Evolutionary conservation across 1,140 invertebrate genomes (phyloP).

Genomic region (Manduca sexta): DNA sequence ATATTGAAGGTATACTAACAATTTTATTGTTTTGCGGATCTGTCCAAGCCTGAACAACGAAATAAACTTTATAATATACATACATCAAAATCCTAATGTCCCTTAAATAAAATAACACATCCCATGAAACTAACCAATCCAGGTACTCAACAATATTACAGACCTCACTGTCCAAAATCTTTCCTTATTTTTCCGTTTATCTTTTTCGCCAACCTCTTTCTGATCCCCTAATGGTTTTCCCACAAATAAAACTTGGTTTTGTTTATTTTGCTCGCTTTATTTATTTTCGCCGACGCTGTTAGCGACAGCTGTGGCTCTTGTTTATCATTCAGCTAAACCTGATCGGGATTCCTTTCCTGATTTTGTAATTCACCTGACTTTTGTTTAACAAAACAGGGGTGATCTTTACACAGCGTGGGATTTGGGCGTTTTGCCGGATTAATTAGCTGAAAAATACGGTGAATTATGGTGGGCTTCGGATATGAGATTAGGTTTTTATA

Average conservation of each 20-base stretch:
- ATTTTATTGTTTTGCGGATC: too few species aligned
- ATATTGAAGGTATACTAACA: too few species aligned
- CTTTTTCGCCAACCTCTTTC: slow-evolving; percentile 40
- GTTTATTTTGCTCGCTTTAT: slow-evolving; percentile 49
- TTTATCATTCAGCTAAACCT: slow-evolving; percentile 46
- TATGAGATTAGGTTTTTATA: not conserved
- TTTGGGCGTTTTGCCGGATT: not conserved
- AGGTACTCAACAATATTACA: slow-evolving; percentile 6
- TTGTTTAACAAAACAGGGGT: slow-evolving; percentile 7
- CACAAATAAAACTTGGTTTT: slow-evolving; percentile 55
- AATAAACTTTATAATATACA: too few species aligned
- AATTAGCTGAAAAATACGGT: not conserved
- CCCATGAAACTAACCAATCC: not conserved
- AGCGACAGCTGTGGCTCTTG: slow-evolving; percentile 43
- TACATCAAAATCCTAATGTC: too few species aligned
- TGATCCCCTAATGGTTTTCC: slow-evolving; percentile 56
- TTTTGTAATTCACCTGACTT: slow-evolving; percentile 22
- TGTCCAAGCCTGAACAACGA: too few species aligned
- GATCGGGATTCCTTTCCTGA: slow-evolving; percentile 29
- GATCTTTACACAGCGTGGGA: slow-evolving; percentile 5
- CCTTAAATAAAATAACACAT: not conserved
- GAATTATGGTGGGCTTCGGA: not conserved
- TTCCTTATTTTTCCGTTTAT: slow-evolving; percentile 24
- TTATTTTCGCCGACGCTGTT: slow-evolving; percentile 48
- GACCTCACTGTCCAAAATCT: slow-evolving; percentile 5